Percentiles rank a stretch among this genome's conserved stretches.
Evolutionary conservation across 2,888 invertebrate genomes (phyloP).

Genomic region (Parochlus steinenii): DNA sequence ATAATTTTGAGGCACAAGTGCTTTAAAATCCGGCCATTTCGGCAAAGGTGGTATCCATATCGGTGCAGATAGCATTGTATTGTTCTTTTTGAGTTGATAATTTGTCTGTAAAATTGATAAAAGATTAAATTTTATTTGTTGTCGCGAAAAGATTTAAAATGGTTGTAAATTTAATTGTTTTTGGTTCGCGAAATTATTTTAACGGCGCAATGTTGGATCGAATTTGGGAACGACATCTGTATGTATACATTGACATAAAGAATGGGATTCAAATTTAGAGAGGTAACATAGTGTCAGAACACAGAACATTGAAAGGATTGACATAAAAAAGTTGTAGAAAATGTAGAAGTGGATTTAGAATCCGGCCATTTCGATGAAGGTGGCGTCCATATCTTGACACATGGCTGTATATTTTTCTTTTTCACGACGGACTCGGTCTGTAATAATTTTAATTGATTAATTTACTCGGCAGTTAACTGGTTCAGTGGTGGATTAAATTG

Average conservation of each 20-base stretch:
- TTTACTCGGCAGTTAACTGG: constrained; percentile 1
- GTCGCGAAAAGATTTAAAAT: constrained; percentile 17
- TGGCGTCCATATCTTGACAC: constrained; percentile 93
- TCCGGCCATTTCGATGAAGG: constrained; percentile 92
- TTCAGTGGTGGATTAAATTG: background rate
- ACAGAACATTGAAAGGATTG: no score
- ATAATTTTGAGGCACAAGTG: background rate
- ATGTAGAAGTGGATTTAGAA: constrained; percentile 68
- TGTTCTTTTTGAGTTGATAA: constrained; percentile 64
- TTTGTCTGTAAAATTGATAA: constrained; percentile 31
- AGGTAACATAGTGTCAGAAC: no score
- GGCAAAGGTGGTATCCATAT: constrained; percentile 91
- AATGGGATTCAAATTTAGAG: background rate
- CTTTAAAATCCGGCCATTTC: constrained; percentile 92
- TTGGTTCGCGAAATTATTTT: background rate
- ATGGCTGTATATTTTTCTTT: constrained; percentile 90
- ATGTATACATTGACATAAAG: background rate
- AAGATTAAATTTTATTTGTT: constrained; percentile 4
- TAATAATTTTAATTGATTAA: constrained; percentile 26
- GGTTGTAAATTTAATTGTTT: constrained; percentile 4
- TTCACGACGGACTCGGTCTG: constrained; percentile 65
- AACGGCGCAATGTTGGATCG: background rate
- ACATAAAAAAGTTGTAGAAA: no score
- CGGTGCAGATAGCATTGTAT: constrained; percentile 95
- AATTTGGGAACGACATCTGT: background rate